Evolutionary conservation across 2,797 vertebrate species (phyloP).

Genomic region (Distichodus sexfasciatus): DNA sequence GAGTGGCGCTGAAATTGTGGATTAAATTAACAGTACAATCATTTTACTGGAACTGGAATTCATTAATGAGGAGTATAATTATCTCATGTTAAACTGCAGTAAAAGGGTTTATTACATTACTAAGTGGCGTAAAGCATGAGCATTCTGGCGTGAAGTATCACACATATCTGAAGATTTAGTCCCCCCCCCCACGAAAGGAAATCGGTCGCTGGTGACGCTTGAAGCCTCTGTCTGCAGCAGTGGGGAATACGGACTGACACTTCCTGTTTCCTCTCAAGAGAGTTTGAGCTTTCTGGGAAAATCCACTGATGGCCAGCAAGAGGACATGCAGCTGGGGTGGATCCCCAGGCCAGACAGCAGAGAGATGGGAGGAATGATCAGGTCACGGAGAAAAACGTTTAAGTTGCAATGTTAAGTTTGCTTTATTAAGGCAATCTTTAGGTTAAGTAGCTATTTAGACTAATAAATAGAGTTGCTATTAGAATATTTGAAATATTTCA

Average conservation of each 20-base stretch:
- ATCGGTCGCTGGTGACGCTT: too few species aligned
- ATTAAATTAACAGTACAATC: not conserved
- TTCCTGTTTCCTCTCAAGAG: constrained; percentile 50
- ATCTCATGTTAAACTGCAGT: too few species aligned
- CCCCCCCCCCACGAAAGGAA: too few species aligned
- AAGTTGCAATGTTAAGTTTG: not conserved
- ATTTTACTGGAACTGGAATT: not conserved
- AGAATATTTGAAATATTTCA: too few species aligned
- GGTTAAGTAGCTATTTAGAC: too few species aligned
- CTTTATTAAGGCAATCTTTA: too few species aligned
- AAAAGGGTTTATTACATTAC: too few species aligned
- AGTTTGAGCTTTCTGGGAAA: not conserved
- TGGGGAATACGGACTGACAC: constrained; percentile 25
- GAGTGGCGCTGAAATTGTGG: not conserved
- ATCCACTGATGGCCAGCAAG: not conserved
- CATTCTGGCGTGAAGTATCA: not conserved
- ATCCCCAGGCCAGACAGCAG: not conserved
- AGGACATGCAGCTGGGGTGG: not conserved
- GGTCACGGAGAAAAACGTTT: not conserved
- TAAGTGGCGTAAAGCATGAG: not conserved
- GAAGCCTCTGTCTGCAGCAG: constrained; percentile 19
- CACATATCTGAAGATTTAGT: not conserved
- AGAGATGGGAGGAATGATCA: not conserved
- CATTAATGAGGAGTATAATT: too few species aligned
- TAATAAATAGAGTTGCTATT: too few species aligned